phyloP scores from a whole-genome alignment of 2,113 vertebrate species.

The Xiphophorus couchianus region DNA sequence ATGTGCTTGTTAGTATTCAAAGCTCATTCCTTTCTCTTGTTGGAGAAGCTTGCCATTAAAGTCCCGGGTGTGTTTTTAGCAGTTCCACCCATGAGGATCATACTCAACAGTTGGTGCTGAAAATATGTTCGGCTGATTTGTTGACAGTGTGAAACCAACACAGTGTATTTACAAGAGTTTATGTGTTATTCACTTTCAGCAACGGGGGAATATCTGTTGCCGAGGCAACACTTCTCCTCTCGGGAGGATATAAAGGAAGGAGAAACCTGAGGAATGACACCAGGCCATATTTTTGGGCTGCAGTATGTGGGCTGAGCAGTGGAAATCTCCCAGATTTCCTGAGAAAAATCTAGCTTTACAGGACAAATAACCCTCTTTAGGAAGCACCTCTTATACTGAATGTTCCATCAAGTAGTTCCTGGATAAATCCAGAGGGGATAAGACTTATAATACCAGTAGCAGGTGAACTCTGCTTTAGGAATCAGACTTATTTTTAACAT shows the following conservation, averaged over 20 bases:
- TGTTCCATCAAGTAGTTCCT: conserved; percentile 12
- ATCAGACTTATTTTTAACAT: too few species aligned
- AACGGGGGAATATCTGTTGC: conserved; percentile 59
- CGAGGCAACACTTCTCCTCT: conserved; percentile 64
- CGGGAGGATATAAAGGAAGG: conserved; percentile 38
- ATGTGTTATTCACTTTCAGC: conserved; percentile 44
- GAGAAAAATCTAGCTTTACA: conserved; percentile 58
- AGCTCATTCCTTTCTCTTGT: conserved; percentile 19
- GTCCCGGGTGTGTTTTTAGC: conserved; percentile 42
- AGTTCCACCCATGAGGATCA: conserved; percentile 31
- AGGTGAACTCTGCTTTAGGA: background rate
- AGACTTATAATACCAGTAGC: background rate
- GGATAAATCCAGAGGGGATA: conserved; percentile 6
- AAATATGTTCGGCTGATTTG: conserved; percentile 58
- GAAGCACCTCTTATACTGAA: conserved; percentile 34
- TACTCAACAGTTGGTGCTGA: conserved; percentile 35
- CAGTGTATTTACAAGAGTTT: conserved; percentile 41
- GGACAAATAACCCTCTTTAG: conserved; percentile 37
- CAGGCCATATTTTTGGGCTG: conserved; percentile 59
- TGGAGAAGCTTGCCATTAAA: conserved; percentile 25
- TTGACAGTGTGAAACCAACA: conserved; percentile 48
- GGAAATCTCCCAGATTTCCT: conserved; percentile 59
- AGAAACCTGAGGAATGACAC: conserved; percentile 62
- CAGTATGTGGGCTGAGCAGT: conserved; percentile 59
- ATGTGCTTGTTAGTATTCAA: conserved; percentile 23